Evolutionary conservation across 2,888 invertebrate genomes (phyloP), one percentile per base, ranked within the genome.

Genomic region (Stenichneumon culpator): DNA sequence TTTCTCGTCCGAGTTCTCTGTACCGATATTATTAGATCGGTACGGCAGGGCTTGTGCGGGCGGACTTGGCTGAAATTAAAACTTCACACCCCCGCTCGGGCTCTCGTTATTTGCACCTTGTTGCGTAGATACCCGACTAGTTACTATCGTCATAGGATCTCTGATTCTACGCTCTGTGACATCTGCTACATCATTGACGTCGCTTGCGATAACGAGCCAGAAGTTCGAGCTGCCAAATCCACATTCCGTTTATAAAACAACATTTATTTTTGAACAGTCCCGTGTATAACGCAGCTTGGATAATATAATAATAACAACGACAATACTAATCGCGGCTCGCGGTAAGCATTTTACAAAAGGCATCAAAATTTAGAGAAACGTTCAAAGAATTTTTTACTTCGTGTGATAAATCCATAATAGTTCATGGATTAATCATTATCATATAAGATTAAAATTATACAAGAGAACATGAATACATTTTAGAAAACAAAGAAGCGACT

Each of bases 21-120:
- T 75, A 80, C 74, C 36, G 70, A 32, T 85, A 85, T 85, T 85
- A 85, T 83, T 86, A 86, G 83, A 83, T 74, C 47, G 54, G 60
- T 32, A 81, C 74, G 54, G 28, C 79, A 39, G 70, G 69, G 16
- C 80, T 65, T 73, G 81, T 90, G 63, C 83, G 75, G 70, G 79
- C 79, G 60, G 75, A 75, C 75, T 19, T 44, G 72, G 36, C 82
- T 82, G 79, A 82, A 82, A 79, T 82, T 82, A 75, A 50, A 73
- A 22, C 22, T 19, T 54, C 32, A 60, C 82, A 85, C 84, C 84
- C 86, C 77, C 86, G 86, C 83, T 32, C 28, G 7, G 0, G n/a
- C 52, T 19, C 52, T 16, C n/a, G 63, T 63, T 63, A 28, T 32
- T 63, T 63, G 11, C 44, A 63, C 63, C 63, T 60, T 63, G 32